Conservation (phyloP, 2,113 vertebrate species). For the Chamaea fasciata region DNA sequence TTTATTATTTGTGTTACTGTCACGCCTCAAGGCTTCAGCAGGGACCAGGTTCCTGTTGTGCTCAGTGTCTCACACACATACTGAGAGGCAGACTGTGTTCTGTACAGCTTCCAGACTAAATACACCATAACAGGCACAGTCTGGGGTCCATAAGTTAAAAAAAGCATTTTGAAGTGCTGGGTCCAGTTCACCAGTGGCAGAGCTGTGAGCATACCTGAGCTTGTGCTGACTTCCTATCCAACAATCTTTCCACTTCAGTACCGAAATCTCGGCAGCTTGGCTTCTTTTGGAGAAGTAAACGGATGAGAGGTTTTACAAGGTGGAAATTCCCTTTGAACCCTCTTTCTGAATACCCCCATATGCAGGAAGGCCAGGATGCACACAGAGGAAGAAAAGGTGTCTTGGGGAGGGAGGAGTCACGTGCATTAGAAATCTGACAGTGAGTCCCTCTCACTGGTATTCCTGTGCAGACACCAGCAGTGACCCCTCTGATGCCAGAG, state of each 20-base stretch:
- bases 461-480: not conserved
- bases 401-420: fast-evolving
- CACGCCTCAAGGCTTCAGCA: not conserved
- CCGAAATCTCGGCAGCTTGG: fast-evolving
- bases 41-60: not conserved
- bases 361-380: not conserved
- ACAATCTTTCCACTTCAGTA: not conserved
- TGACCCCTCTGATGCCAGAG: fast-evolving
- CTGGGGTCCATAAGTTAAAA: not conserved
- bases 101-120: not conserved
- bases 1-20: constrained; percentile 28
- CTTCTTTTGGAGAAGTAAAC: not conserved
- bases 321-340: not conserved
- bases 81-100: not conserved
- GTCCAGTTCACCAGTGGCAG: not conserved
- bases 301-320: not conserved
- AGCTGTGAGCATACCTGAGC: not conserved
- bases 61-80: not conserved
- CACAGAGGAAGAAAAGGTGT: not conserved
- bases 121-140: not conserved
- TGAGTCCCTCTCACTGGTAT: not conserved
- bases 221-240: not conserved
- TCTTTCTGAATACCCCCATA: not conserved
- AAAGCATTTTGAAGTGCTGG: not conserved
- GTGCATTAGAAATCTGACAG: not conserved